These are phyloP conservation scores for Tenthredo mesomela DNA, from an alignment of 2,888 invertebrate genomes.

Conservation along the genomic window DNA sequence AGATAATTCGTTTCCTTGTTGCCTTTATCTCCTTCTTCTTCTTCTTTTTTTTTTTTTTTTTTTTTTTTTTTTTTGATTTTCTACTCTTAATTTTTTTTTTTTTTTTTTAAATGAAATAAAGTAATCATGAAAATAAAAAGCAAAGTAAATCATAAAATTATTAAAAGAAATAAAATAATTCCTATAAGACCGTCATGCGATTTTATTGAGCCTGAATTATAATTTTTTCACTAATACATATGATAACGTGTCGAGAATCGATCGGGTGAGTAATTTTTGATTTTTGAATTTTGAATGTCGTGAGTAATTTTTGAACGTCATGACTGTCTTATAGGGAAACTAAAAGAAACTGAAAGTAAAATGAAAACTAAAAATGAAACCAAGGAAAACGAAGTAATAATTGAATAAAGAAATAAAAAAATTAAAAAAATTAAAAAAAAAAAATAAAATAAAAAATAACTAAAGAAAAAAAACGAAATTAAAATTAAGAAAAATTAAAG, in stretches of 20 bases:
- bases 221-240: not conserved
- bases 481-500: slow-evolving; percentile 5
- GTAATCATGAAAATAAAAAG: slow-evolving; percentile 23
- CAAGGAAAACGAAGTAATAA: slow-evolving; percentile 24
- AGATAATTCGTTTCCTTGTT: slow-evolving; percentile 26
- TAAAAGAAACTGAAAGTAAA: slow-evolving; percentile 37
- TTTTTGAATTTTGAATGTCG: not conserved
- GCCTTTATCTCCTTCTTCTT: slow-evolving; percentile 37
- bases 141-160: slow-evolving; percentile 33
- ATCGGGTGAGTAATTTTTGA: not conserved
- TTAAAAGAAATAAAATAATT: not conserved
- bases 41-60: slow-evolving; percentile 19
- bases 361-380: not conserved
- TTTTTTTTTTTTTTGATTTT: slow-evolving; percentile 29
- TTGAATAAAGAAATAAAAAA: not conserved
- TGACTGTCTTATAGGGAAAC: not conserved
- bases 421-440: slow-evolving; percentile 23
- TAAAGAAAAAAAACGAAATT: not conserved
- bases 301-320: not conserved
- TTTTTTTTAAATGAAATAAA: slow-evolving; percentile 35
- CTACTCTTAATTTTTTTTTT: slow-evolving; percentile 37
- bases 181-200: slow-evolving; percentile 17
- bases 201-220: not conserved
- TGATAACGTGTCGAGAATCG: too few species aligned
- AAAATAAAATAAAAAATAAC: not conserved